Evolutionary conservation across 2,888 invertebrate genomes (phyloP).

Genomic region (Patella ulyssiponensis): DNA sequence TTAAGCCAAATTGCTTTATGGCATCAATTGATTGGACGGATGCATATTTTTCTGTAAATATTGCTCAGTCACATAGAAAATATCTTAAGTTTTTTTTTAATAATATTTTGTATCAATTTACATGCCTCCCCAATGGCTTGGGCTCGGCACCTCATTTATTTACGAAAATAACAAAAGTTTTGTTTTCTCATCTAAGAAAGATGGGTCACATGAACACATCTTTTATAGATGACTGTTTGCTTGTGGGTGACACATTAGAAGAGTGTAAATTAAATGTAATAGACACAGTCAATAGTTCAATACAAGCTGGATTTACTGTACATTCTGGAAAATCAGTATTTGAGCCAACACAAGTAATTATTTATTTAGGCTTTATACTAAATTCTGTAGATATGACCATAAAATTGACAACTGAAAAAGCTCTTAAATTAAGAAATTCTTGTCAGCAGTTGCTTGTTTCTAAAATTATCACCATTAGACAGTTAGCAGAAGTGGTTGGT

Average conservation of each 20-base stretch:
- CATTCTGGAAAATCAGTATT: constrained; percentile 15
- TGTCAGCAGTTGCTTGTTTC: neutral
- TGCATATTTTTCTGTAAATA: constrained; percentile 21
- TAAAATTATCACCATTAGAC: constrained; percentile 8
- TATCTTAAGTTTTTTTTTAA: neutral
- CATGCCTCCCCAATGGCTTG: constrained; percentile 14
- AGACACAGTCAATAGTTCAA: neutral
- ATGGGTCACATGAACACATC: constrained; percentile 14
- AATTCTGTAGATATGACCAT: constrained; percentile 27
- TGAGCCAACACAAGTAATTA: constrained; percentile 15
- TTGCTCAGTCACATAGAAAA: constrained; percentile 6
- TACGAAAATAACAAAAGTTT: neutral
- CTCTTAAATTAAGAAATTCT: neutral
- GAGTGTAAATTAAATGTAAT: constrained; percentile 11
- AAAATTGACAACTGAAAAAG: constrained; percentile 37
- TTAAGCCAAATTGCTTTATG: constrained; percentile 15
- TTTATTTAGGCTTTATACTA: constrained; percentile 15
- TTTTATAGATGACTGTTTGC: constrained; percentile 24
- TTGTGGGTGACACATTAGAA: constrained; percentile 28
- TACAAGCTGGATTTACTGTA: constrained; percentile 12
- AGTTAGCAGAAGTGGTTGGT: constrained; percentile 15
- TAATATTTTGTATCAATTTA: constrained; percentile 8
- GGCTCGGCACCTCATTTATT: neutral
- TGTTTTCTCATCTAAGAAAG: constrained; percentile 19
- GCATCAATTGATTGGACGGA: constrained; percentile 22